Conservation (phyloP, 2,797 vertebrate genomes). For the Allobates femoralis region DNA sequence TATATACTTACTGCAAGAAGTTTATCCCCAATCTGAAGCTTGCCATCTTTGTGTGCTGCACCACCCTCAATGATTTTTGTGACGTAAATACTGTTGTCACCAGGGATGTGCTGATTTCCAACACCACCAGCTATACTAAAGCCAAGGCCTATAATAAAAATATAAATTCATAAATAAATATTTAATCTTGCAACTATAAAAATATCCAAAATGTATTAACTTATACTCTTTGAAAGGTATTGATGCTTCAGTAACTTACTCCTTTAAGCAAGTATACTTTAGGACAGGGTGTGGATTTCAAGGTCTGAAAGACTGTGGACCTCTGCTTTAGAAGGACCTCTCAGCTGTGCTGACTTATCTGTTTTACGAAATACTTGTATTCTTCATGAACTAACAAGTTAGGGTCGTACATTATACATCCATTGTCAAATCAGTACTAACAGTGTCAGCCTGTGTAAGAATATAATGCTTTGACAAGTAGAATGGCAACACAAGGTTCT, state of each 20-base stretch:
- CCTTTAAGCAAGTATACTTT: too few species aligned
- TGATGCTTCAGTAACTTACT: too few species aligned
- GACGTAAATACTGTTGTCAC: constrained; percentile 98
- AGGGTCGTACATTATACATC: too few species aligned
- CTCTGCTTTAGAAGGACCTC: too few species aligned
- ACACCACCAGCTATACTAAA: constrained; percentile 98
- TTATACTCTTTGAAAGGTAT: too few species aligned
- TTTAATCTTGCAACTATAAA: not conserved
- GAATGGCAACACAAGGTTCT: too few species aligned
- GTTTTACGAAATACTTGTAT: not conserved
- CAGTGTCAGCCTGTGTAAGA: too few species aligned
- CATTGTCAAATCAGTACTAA: too few species aligned
- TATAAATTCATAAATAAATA: not conserved
- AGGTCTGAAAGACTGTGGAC: too few species aligned
- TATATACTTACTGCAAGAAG: constrained; percentile 91
- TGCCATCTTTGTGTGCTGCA: constrained; percentile 93
- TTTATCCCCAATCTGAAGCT: constrained; percentile 97
- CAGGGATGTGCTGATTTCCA: constrained; percentile 97
- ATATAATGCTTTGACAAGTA: too few species aligned
- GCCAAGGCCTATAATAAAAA: constrained; percentile 85
- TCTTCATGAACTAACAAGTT: not conserved
- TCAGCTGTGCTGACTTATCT: not conserved
- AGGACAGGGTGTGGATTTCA: too few species aligned
- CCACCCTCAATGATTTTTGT: constrained; percentile 98
- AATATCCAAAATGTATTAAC: too few species aligned